phyloP scores from a whole-genome alignment of 2,113 vertebrate genomes.

The Halcyon senegalensis region DNA sequence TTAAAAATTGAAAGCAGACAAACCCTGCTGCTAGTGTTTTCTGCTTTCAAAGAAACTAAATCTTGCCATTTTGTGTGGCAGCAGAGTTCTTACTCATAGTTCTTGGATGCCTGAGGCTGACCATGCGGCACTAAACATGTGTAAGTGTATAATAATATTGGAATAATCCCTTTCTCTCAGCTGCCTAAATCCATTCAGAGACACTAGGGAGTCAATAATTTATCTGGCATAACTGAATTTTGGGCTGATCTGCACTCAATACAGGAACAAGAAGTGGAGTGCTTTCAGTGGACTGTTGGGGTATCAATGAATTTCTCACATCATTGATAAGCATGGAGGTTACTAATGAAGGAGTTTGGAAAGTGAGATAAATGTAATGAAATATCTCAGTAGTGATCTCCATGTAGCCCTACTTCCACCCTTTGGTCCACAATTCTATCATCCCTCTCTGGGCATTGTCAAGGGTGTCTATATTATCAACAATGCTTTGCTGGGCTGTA shows the following conservation, averaged over 20 bases:
- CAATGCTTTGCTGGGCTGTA: background rate
- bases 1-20: background rate
- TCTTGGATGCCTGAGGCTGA: background rate
- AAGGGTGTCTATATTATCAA: background rate
- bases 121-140: background rate
- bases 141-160: background rate
- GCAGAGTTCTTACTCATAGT: background rate
- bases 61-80: background rate
- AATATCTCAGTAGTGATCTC: background rate
- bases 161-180: background rate
- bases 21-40: background rate
- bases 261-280: background rate
- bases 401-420: background rate
- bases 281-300: background rate
- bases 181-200: background rate
- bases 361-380: background rate
- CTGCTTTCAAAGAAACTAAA: background rate
- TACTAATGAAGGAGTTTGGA: background rate
- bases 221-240: background rate
- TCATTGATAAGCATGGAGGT: background rate
- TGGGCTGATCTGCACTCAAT: background rate
- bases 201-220: background rate
- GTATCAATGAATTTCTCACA: background rate
- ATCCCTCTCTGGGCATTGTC: background rate
- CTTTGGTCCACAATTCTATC: background rate